Percentiles rank a stretch among this genome's conserved stretches.
These are phyloP conservation scores for Stomorhina lunata DNA, from an alignment of 2,888 invertebrate genomes.

Conservation along the genomic window DNA sequence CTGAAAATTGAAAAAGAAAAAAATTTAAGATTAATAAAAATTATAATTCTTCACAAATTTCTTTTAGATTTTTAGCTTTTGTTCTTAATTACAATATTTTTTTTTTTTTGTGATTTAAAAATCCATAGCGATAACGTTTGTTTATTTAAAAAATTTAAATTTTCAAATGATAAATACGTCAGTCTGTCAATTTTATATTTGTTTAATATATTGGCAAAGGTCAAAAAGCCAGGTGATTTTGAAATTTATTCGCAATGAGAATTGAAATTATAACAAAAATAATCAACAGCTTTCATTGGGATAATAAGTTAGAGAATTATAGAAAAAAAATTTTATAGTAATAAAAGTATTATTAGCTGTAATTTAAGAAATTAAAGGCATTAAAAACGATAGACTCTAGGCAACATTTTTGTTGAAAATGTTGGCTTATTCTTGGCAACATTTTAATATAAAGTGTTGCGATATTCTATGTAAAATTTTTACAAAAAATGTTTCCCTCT, in stretches of 20 bases:
- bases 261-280: background rate
- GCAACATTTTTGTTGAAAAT: no score
- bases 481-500: no score
- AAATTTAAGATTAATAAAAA: background rate
- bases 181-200: background rate
- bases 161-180: slow-evolving; percentile 6
- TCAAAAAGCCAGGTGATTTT: slow-evolving; percentile 45
- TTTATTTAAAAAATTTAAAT: no score
- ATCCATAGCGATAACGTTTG: slow-evolving; percentile 16
- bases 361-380: no score
- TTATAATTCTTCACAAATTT: background rate
- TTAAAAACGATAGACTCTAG: no score
- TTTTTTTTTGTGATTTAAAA: background rate
- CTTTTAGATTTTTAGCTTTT: background rate
- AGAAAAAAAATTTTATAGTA: background rate
- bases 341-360: background rate
- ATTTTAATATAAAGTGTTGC: no score
- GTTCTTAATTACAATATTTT: background rate
- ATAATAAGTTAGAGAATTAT: background rate
- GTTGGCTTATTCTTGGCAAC: no score
- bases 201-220: slow-evolving; percentile 17
- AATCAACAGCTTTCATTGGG: slow-evolving; percentile 22
- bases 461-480: no score
- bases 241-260: background rate
- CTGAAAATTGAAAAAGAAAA: background rate